Evolutionary conservation across 2,888 invertebrate genomes (phyloP).

Genomic region (Hirtodrosophila confusa): DNA sequence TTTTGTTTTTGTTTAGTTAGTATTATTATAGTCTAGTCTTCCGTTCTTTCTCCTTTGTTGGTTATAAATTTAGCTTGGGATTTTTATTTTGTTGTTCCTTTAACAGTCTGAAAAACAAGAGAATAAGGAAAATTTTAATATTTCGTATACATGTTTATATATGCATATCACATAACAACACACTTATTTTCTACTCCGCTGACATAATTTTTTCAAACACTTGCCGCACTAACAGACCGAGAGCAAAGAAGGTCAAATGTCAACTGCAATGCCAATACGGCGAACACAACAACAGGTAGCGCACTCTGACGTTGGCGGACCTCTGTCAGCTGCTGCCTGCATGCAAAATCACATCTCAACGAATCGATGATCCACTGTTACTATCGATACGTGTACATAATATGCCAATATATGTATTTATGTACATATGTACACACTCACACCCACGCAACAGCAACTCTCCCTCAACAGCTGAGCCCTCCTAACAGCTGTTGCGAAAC

Average conservation of each 20-base stretch:
- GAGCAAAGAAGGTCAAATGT: slow-evolving; percentile 17
- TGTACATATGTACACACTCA: neutral
- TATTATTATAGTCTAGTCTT: slow-evolving; percentile 61
- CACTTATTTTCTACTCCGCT: too few species aligned
- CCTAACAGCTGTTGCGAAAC: slow-evolving; percentile 37
- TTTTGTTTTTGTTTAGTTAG: slow-evolving; percentile 22
- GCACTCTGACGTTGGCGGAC: slow-evolving; percentile 15
- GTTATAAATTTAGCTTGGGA: slow-evolving; percentile 49
- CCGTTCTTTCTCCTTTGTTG: slow-evolving; percentile 68
- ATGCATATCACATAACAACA: too few species aligned
- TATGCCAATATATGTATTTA: too few species aligned
- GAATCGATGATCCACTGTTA: slow-evolving; percentile 37
- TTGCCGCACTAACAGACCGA: neutral
- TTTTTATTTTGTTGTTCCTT: slow-evolving; percentile 55
- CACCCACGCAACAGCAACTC: too few species aligned
- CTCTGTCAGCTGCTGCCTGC: neutral
- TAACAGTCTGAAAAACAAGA: slow-evolving; percentile 57
- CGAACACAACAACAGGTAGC: slow-evolving; percentile 33
- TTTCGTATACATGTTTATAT: neutral
- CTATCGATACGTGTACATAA: slow-evolving; percentile 29
- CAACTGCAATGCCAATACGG: slow-evolving; percentile 13
- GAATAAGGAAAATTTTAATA: neutral
- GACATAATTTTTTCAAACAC: too few species aligned
- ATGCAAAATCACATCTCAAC: slow-evolving; percentile 22
- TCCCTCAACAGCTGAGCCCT: too few species aligned